phyloP scores from a whole-genome alignment of 2,888 invertebrate species.

The Phorcus lineatus region DNA sequence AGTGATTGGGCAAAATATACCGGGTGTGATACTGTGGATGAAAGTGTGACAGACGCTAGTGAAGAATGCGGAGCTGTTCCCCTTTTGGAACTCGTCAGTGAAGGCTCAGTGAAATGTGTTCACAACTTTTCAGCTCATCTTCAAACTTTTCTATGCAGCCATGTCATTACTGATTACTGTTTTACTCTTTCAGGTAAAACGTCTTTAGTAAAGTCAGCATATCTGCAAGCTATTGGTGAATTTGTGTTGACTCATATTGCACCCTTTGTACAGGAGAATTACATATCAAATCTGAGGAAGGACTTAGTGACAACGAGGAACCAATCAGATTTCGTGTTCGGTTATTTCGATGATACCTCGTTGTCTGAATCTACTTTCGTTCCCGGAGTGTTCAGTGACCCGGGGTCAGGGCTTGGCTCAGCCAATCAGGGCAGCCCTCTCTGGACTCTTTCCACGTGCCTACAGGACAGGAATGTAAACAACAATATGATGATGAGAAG shows the following conservation, averaged over 20 bases:
- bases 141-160: slow-evolving; percentile 14
- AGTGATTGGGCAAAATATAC: not conserved
- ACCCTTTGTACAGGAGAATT: slow-evolving; percentile 20
- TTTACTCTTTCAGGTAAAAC: not conserved
- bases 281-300: not conserved
- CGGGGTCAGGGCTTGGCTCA: slow-evolving; percentile 29
- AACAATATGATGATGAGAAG: slow-evolving; percentile 52
- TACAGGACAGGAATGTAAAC: slow-evolving; percentile 41
- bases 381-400: slow-evolving; percentile 17
- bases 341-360: slow-evolving; percentile 24
- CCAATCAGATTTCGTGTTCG: slow-evolving; percentile 38
- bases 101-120: not conserved
- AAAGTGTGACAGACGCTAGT: not conserved
- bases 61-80: slow-evolving; percentile 4
- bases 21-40: not conserved
- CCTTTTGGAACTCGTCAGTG: not conserved
- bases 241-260: slow-evolving; percentile 34
- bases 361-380: not conserved
- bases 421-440: slow-evolving; percentile 30
- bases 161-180: not conserved
- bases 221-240: slow-evolving; percentile 29
- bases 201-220: slow-evolving; percentile 25
- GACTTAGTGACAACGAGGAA: slow-evolving; percentile 33
- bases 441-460: slow-evolving; percentile 44
- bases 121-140: slow-evolving; percentile 2